Conservation (phyloP, 2,113 vertebrate species). For the Macrotus californicus region DNA sequence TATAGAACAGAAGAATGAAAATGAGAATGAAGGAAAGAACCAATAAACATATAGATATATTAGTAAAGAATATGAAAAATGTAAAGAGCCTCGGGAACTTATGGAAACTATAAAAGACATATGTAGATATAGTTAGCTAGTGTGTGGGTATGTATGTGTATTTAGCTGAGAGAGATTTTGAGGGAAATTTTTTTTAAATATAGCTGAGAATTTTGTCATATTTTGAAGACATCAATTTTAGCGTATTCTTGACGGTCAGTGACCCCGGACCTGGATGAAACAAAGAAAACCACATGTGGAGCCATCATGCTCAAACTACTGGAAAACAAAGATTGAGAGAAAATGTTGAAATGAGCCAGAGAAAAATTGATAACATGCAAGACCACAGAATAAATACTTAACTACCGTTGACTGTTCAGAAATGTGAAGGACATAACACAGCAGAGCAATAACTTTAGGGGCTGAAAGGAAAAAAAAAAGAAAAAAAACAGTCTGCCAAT, state of each 20-base stretch:
- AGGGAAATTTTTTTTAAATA: neutral
- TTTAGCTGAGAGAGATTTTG: neutral
- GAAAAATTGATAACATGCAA: neutral
- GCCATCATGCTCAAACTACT: too few relatives aligned
- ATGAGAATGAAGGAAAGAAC: neutral
- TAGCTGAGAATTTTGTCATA: neutral
- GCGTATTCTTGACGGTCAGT: neutral
- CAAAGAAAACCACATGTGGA: too few relatives aligned
- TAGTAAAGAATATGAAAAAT: neutral
- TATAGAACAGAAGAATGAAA: neutral
- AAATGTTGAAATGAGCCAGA: too few relatives aligned
- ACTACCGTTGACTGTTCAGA: neutral
- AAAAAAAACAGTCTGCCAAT: neutral
- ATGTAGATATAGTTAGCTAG: too few relatives aligned
- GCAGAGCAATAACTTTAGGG: neutral
- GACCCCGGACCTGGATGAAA: neutral
- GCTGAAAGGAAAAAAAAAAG: neutral
- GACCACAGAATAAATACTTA: neutral
- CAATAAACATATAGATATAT: neutral
- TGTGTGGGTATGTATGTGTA: too few relatives aligned
- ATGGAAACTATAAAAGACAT: neutral
- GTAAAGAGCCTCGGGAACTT: neutral
- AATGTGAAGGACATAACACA: neutral
- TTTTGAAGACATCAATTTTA: neutral
- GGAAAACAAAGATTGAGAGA: too few relatives aligned